Percentiles rank a stretch among this genome's conserved stretches.
Evolutionary conservation across 2,888 invertebrate genomes (phyloP).

Genomic region (Scaptomyza flava): DNA sequence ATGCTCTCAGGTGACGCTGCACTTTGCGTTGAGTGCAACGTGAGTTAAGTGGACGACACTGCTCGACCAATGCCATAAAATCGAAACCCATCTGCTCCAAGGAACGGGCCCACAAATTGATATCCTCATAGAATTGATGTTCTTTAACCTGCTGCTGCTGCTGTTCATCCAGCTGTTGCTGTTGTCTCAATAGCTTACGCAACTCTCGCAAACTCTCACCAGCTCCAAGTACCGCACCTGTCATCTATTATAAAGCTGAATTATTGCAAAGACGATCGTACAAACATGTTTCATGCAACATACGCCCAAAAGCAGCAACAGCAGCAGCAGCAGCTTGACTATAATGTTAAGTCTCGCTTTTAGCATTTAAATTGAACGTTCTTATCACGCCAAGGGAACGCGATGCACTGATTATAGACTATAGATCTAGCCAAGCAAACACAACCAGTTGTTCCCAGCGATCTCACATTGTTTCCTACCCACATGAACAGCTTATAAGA

Average conservation of each 20-base stretch:
- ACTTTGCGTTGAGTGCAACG: slow-evolving; percentile 43
- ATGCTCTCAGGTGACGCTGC: slow-evolving; percentile 40
- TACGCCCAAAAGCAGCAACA: slow-evolving; percentile 39
- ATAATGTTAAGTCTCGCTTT: slow-evolving; percentile 18
- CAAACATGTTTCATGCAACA: slow-evolving; percentile 10
- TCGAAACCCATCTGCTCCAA: slow-evolving; percentile 37
- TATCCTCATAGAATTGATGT: slow-evolving; percentile 40
- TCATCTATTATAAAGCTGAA: slow-evolving; percentile 26
- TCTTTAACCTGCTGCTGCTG: slow-evolving; percentile 4
- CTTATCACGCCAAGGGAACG: slow-evolving; percentile 50
- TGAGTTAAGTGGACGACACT: slow-evolving; percentile 47
- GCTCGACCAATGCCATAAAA: slow-evolving; percentile 43
- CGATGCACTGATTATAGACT: slow-evolving; percentile 56
- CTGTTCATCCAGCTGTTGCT: slow-evolving; percentile 26
- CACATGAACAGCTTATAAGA: slow-evolving; percentile 35
- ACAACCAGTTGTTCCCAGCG: slow-evolving; percentile 12
- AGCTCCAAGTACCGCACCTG: slow-evolving; percentile 14
- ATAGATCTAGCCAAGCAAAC: not conserved
- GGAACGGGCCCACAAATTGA: slow-evolving; percentile 39
- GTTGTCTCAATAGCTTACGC: slow-evolving; percentile 43
- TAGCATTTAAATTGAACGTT: slow-evolving; percentile 45
- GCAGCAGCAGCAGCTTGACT: slow-evolving; percentile 9
- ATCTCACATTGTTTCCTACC: slow-evolving; percentile 26
- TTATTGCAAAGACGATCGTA: not conserved
- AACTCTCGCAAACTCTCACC: slow-evolving; percentile 44